phyloP scores from a whole-genome alignment of 1,140 invertebrate species.

The Magallana gigas region DNA sequence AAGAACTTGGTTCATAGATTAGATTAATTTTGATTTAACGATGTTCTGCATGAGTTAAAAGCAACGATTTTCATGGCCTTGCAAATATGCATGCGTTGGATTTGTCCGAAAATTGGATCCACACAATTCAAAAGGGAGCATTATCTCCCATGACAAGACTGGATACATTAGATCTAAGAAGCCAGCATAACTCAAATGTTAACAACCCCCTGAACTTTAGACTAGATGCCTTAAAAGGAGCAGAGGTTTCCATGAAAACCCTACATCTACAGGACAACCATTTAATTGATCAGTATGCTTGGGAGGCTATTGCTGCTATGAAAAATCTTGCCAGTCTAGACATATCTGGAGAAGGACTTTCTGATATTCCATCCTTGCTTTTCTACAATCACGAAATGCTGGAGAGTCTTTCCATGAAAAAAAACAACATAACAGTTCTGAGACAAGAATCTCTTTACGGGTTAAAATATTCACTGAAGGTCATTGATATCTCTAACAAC shows the following conservation, averaged over 20 bases:
- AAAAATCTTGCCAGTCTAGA: slow-evolving; percentile 49
- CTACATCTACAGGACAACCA: slow-evolving; percentile 57
- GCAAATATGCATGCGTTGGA: slow-evolving; percentile 58
- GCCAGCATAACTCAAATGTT: slow-evolving; percentile 48
- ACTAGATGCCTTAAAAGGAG: slow-evolving; percentile 51
- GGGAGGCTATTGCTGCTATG: slow-evolving; percentile 59
- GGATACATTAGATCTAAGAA: slow-evolving; percentile 56
- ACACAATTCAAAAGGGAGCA: slow-evolving; percentile 57
- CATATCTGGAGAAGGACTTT: slow-evolving; percentile 59
- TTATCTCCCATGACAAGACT: slow-evolving; percentile 58
- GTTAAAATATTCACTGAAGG: slow-evolving; percentile 58
- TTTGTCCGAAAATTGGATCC: slow-evolving; percentile 62
- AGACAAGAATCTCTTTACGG: slow-evolving; percentile 58
- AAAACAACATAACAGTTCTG: slow-evolving; percentile 60
- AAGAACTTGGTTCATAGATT: no score
- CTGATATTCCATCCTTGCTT: slow-evolving; percentile 57
- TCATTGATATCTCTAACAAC: slow-evolving; percentile 63
- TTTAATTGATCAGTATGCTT: slow-evolving; percentile 54
- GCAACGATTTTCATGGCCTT: slow-evolving; percentile 83
- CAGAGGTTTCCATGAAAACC: slow-evolving; percentile 51
- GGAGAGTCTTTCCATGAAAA: slow-evolving; percentile 55
- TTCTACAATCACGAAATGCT: slow-evolving; percentile 60
- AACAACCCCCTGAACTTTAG: slow-evolving; percentile 46
- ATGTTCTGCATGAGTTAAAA: no score
- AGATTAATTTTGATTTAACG: no score